A percentile compares a stretch with the other conserved stretches of the same genome.
These are phyloP conservation scores for Calliphora vomitoria DNA, from an alignment of 2,888 invertebrate species.

Conservation along the genomic window DNA sequence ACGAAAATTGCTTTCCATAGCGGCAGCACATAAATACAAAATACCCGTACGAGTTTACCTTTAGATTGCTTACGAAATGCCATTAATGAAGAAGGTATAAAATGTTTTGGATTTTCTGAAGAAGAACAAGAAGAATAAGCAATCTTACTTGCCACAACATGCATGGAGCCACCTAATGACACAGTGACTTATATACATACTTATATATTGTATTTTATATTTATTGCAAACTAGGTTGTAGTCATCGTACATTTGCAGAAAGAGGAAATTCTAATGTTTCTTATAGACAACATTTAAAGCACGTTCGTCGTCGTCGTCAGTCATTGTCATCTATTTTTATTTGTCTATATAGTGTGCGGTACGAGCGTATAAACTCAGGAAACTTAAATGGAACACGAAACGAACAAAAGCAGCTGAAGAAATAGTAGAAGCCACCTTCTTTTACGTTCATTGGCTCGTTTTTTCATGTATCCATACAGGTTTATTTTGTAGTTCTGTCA, in stretches of 20 bases:
- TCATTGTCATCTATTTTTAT: conserved; percentile 62
- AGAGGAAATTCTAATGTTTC: conserved; percentile 55
- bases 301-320: conserved; percentile 65
- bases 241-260: conserved; percentile 18
- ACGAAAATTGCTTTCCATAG: conserved; percentile 35
- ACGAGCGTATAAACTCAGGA: conserved; percentile 30
- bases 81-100: conserved; percentile 41
- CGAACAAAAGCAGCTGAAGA: not conserved
- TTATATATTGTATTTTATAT: conserved; percentile 6
- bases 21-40: conserved; percentile 42
- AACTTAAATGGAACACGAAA: conserved; percentile 29
- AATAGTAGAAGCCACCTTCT: not conserved
- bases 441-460: not conserved
- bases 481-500: conserved; percentile 47
- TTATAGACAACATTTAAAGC: conserved; percentile 59
- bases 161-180: conserved; percentile 57
- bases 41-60: conserved; percentile 32
- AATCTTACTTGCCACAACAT: conserved; percentile 21
- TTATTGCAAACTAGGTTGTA: conserved; percentile 55
- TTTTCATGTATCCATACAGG: conserved; percentile 2
- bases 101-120: conserved; percentile 24
- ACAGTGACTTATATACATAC: conserved; percentile 66
- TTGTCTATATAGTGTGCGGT: conserved; percentile 29
- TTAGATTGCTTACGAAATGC: conserved; percentile 39
- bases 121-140: not conserved